Evolutionary conservation across 2,888 invertebrate species (phyloP).

Genomic region (Drosophila neutralis): DNA sequence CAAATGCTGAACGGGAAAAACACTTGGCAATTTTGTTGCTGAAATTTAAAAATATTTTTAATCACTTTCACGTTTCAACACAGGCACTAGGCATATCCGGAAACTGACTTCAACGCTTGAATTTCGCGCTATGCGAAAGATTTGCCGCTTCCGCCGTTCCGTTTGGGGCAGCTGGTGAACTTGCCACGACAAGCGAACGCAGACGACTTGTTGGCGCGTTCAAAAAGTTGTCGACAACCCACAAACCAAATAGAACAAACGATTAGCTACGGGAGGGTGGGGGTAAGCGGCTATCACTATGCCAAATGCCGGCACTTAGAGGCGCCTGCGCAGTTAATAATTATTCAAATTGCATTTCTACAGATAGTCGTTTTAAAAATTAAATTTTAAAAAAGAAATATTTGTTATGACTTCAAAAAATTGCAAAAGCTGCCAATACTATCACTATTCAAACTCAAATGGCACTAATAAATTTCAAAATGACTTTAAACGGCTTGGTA

Average conservation of each 20-base stretch:
- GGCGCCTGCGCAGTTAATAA: slow-evolving; percentile 53
- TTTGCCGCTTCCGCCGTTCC: slow-evolving; percentile 47
- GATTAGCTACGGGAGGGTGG: slow-evolving; percentile 2
- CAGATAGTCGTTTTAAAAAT: neutral
- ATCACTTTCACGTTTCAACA: slow-evolving; percentile 38
- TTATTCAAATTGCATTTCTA: neutral
- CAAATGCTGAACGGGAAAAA: slow-evolving; percentile 17
- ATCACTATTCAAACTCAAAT: slow-evolving; percentile 22
- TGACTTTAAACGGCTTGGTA: neutral
- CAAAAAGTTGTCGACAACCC: slow-evolving; percentile 46
- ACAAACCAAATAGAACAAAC: slow-evolving; percentile 31
- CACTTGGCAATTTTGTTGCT: slow-evolving; percentile 30
- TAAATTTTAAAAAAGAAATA: neutral
- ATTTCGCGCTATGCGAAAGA: slow-evolving; percentile 49
- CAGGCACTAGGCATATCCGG: slow-evolving; percentile 53
- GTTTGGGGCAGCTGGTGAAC: slow-evolving; percentile 50
- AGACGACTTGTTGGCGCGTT: slow-evolving; percentile 76
- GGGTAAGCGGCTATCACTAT: slow-evolving; percentile 1
- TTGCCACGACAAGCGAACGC: slow-evolving; percentile 67
- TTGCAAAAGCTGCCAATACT: neutral
- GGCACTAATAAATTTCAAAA: slow-evolving; percentile 2
- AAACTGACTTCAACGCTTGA: slow-evolving; percentile 65
- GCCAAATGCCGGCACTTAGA: slow-evolving; percentile 54
- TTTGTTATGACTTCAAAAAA: neutral
- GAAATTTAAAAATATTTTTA: slow-evolving; percentile 37